Conservation (phyloP, 2,113 vertebrate species). For the Ceyx margarethae region DNA sequence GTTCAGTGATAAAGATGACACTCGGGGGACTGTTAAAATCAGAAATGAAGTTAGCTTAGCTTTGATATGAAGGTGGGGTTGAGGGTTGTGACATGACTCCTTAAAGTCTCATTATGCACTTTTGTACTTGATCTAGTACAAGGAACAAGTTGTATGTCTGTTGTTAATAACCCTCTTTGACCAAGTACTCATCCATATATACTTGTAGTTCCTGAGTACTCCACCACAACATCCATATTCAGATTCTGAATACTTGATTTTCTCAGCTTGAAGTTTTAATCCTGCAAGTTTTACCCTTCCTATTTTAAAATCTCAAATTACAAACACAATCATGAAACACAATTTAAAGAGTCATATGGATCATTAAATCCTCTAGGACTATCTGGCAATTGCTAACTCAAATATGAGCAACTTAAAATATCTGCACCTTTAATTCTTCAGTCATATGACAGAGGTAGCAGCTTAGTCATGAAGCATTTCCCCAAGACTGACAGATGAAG, state of each 20-base stretch:
- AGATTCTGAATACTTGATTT: not conserved
- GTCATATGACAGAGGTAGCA: constrained; percentile 8
- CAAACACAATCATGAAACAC: not conserved
- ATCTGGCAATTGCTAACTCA: not conserved
- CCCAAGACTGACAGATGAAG: constrained; percentile 54
- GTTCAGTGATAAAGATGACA: not conserved
- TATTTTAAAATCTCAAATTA: not conserved
- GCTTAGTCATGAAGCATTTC: constrained; percentile 46
- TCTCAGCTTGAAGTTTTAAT: not conserved
- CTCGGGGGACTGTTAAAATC: not conserved
- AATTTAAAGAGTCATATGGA: not conserved
- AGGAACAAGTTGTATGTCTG: not conserved
- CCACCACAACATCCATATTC: not conserved
- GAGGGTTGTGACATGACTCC: not conserved
- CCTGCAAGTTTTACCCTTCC: not conserved
- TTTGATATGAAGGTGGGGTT: not conserved
- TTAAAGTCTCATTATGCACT: not conserved
- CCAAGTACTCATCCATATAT: not conserved
- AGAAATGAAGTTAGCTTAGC: not conserved
- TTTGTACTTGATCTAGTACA: not conserved
- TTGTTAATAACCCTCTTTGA: not conserved
- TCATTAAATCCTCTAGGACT: not conserved
- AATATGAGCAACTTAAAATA: not conserved
- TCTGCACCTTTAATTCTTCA: not conserved
- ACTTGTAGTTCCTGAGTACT: not conserved